Base-by-base conservation (phyloP, 2,888 invertebrate genomes). In the Ophion ellenae region DNA sequence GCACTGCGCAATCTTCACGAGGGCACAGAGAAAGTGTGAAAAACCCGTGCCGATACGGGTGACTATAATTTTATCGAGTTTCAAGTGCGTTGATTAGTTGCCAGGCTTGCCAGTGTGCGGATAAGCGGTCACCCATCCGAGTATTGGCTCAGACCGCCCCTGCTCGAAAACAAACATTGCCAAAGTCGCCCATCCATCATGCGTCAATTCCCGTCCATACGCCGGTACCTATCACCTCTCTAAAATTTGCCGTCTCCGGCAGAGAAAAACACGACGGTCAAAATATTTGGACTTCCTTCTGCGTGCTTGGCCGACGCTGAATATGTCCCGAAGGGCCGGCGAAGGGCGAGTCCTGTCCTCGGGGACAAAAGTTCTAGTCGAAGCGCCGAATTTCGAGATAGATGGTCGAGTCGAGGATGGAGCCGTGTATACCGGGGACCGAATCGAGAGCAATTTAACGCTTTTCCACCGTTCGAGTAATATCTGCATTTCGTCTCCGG, bases 381-480 rank as follows among this genome's bases (percentile, higher is more conserved):
- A 6, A 17, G 59, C 14, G 40, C 28, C 66, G 63, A 67, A 17
- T 14, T 14, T 53, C 17, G 53, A 53, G 3, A 53, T 17, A 17
- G 4, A 53, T 14, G 53, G 45, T 14, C 10, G 75, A 47, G 10
- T 66, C 64, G 61, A 67, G 81, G 71, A 67, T 59, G 53, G 59
- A 5, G 80, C 24, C 53, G 17, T 17, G 53, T 53, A 36, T 32
- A 66, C 40, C 67, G 74, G 69, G 57, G 79, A 40, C 47, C 45
- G 75, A 85, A 82, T 85, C 76, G 83, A 83, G 86, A 85, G 90
- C 90, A 90, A 90, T 91, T 90, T 90, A 90, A 89, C 89, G 90
- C 89, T 88, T 90, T 89, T 86, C 86, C 87, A 87, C 87, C 87
- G 83, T 81, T 82, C 83, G 79, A 81, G 77, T 83, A 87, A 89